phyloP scores from a whole-genome alignment of 2,888 invertebrate genomes.

The Penaeus monodon region DNA sequence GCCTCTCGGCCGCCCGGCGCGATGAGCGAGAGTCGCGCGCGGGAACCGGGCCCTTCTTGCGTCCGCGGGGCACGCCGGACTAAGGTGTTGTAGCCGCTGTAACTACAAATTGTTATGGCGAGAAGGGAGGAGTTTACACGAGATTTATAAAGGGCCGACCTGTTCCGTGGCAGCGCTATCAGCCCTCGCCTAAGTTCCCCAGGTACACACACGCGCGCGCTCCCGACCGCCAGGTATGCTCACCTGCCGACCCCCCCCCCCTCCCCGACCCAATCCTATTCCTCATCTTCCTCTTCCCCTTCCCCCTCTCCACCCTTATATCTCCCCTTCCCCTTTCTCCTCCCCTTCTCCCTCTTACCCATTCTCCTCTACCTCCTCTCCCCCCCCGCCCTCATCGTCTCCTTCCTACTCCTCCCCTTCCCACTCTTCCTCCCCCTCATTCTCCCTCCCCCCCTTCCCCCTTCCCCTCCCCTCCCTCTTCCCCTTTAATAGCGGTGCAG shows the following conservation, averaged over 20 bases:
- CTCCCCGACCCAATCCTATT: background rate
- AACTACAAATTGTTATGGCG: conserved; percentile 54
- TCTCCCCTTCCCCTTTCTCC: background rate
- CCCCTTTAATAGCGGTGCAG: too few relatives aligned
- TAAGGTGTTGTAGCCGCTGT: conserved; percentile 49
- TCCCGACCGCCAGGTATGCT: background rate
- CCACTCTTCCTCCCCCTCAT: too few relatives aligned
- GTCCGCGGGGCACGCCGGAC: background rate
- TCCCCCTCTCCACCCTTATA: background rate
- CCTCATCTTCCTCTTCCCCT: background rate
- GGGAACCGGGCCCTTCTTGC: background rate
- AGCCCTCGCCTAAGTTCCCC: background rate
- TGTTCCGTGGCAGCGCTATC: conserved; percentile 22
- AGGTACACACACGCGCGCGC: background rate
- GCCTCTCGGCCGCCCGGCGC: too few relatives aligned
- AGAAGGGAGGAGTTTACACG: conserved; percentile 23
- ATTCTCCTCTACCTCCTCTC: background rate
- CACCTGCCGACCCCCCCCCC: background rate
- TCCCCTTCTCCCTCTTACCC: background rate
- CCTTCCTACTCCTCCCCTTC: background rate
- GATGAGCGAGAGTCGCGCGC: background rate
- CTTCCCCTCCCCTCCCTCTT: background rate
- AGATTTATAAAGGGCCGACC: conserved; percentile 44
- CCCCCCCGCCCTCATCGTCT: too few relatives aligned
- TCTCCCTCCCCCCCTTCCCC: background rate